Conservation (phyloP, 2,888 invertebrate genomes). For the Clitarchus hookeri region DNA sequence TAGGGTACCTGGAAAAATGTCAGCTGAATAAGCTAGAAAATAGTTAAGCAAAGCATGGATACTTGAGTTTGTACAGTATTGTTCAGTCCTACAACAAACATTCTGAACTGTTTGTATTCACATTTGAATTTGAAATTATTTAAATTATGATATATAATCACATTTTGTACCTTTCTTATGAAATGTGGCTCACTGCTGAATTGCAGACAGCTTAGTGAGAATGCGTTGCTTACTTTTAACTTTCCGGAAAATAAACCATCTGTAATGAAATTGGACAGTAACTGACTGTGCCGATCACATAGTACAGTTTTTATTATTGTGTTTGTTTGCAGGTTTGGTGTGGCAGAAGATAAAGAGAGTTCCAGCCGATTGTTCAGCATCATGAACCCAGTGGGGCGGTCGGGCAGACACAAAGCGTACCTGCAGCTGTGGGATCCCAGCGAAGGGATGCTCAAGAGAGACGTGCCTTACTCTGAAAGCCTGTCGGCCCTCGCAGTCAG, state of each 20-base stretch:
- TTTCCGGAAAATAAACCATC: not conserved
- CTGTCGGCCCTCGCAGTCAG: conserved; percentile 84
- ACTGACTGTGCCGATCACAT: not conserved
- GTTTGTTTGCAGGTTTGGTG: conserved; percentile 63
- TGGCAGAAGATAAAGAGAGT: conserved; percentile 69
- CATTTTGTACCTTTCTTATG: too few species aligned
- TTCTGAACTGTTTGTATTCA: too few species aligned
- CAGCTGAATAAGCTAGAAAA: too few species aligned
- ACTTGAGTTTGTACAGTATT: too few species aligned
- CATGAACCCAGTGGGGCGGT: conserved; percentile 76
- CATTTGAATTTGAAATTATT: too few species aligned
- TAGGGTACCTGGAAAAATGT: too few species aligned
- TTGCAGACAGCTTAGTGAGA: too few species aligned
- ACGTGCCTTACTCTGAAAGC: conserved; percentile 70
- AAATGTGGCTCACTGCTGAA: too few species aligned
- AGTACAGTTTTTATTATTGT: conserved; percentile 30
- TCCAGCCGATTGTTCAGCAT: conserved; percentile 72
- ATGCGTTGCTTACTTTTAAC: too few species aligned
- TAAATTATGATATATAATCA: too few species aligned
- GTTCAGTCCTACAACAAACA: too few species aligned
- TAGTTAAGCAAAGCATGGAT: too few species aligned
- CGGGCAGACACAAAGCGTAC: conserved; percentile 73
- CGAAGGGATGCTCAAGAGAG: conserved; percentile 62
- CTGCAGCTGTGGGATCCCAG: conserved; percentile 78
- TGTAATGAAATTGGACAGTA: not conserved